phyloP scores from a whole-genome alignment of 1,140 invertebrate species.

The Drosophila equinoxialis region DNA sequence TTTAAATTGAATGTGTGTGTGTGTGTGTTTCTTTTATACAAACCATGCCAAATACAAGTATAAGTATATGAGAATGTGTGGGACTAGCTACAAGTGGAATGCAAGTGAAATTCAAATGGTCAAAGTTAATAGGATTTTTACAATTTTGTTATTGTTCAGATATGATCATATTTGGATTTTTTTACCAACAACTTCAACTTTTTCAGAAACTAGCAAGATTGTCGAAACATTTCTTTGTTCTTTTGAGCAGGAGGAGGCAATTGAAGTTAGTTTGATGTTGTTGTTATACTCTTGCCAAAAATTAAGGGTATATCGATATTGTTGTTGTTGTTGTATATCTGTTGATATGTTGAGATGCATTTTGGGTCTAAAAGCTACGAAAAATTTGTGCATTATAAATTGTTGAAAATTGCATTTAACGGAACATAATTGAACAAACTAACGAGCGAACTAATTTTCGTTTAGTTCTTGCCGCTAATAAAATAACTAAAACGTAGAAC shows the following conservation, averaged over 20 bases:
- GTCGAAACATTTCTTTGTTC: neutral
- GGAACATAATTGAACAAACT: slow-evolving; percentile 39
- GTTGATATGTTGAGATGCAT: slow-evolving; percentile 5
- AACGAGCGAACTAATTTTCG: slow-evolving; percentile 48
- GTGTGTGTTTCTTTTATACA: slow-evolving; percentile 16
- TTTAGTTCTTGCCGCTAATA: slow-evolving; percentile 52
- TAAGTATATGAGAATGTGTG: slow-evolving; percentile 7
- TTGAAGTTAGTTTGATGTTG: neutral
- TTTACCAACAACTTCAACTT: neutral
- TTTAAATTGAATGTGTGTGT: slow-evolving; percentile 1
- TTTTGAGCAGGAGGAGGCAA: neutral
- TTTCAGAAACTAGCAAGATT: neutral
- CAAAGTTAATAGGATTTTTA: slow-evolving; percentile 3
- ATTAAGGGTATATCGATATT: neutral
- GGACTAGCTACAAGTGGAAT: slow-evolving; percentile 8
- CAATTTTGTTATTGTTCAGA: neutral
- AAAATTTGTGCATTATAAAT: slow-evolving; percentile 43
- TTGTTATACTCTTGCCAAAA: neutral
- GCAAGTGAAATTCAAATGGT: slow-evolving; percentile 1
- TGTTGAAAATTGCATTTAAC: slow-evolving; percentile 58
- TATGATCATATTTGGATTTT: neutral
- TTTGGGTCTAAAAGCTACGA: slow-evolving; percentile 24
- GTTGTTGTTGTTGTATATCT: neutral
- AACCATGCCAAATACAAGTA: slow-evolving; percentile 8
- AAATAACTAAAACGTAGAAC: slow-evolving; percentile 21